phyloP scores from a whole-genome alignment of 2,113 vertebrate genomes.

The Chionodraco myersi region DNA sequence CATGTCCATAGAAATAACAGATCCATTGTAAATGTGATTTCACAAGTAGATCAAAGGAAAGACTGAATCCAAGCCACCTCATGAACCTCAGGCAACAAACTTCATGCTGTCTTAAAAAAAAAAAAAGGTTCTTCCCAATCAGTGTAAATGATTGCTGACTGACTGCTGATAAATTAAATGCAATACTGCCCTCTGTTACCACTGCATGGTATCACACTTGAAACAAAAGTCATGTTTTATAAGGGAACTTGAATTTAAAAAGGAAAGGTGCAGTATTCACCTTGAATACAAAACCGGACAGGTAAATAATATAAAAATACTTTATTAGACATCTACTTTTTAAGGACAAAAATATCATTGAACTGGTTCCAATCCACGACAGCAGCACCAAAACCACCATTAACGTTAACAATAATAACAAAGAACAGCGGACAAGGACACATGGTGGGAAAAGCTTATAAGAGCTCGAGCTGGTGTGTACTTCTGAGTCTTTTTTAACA shows the following conservation, averaged over 20 bases:
- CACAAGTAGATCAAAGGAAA: too few species aligned
- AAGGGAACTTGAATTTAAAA: not conserved
- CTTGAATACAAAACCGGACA: not conserved
- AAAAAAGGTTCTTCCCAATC: not conserved
- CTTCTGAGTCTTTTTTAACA: conserved; percentile 71
- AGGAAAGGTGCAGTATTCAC: not conserved
- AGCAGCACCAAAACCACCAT: conserved; percentile 63
- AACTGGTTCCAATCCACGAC: conserved; percentile 51
- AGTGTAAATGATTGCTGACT: not conserved
- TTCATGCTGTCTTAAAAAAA: too few species aligned
- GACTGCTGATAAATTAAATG: not conserved
- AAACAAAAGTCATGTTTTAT: not conserved
- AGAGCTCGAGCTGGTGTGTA: conserved; percentile 29
- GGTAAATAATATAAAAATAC: conserved; percentile 65
- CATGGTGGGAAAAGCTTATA: conserved; percentile 56
- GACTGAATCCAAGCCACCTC: too few species aligned
- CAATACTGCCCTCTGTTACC: conserved; percentile 45
- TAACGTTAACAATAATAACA: conserved; percentile 48
- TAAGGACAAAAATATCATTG: conserved; percentile 56
- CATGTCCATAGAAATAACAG: not conserved
- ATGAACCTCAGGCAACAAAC: not conserved
- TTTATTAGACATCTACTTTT: conserved; percentile 83
- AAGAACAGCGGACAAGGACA: conserved; percentile 44
- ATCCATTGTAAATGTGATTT: too few species aligned
- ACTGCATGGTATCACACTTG: conserved; percentile 13